Conservation (phyloP, 2,113 vertebrate species). For the Ceratotherium simum region DNA sequence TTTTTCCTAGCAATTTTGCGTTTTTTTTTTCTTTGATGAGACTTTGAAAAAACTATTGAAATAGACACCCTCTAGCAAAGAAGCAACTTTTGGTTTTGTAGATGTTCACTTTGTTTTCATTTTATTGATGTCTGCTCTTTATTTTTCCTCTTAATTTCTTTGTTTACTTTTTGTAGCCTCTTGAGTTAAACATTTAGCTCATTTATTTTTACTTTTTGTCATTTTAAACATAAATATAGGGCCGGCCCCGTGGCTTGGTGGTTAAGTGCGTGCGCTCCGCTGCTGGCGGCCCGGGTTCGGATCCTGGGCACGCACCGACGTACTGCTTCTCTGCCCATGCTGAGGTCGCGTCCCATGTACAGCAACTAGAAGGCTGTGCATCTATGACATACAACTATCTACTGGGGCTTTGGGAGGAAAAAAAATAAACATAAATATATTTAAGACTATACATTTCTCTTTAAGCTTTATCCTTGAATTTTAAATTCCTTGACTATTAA, state of each 20-base stretch:
- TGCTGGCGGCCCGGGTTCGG: too few species aligned
- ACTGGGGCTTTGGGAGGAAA: too few species aligned
- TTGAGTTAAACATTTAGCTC: background rate
- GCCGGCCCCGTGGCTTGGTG: too few species aligned
- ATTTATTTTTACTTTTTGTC: background rate
- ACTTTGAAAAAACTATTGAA: background rate
- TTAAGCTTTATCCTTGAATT: conserved; percentile 8
- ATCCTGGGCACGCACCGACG: too few species aligned
- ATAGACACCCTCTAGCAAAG: background rate
- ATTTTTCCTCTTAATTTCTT: background rate
- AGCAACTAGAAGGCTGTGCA: too few species aligned
- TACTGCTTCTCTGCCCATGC: too few species aligned
- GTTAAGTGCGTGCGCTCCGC: too few species aligned
- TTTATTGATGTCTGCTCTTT: background rate
- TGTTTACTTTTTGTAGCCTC: background rate
- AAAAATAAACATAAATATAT: background rate
- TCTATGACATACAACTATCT: too few species aligned
- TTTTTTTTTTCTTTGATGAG: background rate
- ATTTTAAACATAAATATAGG: background rate
- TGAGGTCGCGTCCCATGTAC: too few species aligned
- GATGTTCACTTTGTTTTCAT: background rate
- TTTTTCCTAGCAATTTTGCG: background rate
- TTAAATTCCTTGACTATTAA: background rate
- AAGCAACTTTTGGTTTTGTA: background rate
- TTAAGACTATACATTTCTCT: background rate